These are phyloP conservation scores for Gnatocerus cornutus DNA, from an alignment of 2,888 invertebrate genomes.

Conservation along the genomic window DNA sequence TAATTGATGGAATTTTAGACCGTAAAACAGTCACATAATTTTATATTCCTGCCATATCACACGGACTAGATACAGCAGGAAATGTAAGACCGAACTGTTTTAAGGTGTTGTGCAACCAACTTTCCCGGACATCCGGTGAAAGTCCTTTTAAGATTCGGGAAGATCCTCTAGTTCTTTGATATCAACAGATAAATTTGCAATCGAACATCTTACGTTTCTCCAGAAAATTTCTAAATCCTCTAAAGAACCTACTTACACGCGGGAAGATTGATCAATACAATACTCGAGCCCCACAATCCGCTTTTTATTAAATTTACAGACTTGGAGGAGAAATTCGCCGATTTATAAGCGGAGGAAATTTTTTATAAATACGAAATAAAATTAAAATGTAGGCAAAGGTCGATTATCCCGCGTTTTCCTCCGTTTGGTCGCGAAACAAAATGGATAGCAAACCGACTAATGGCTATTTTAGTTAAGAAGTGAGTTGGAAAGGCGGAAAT, in stretches of 20 bases:
- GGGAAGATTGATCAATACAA: conserved; percentile 18
- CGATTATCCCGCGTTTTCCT: conserved; percentile 5
- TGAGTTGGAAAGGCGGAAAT: background rate
- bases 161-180: too few species aligned
- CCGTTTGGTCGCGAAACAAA: background rate
- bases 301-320: conserved; percentile 18
- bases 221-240: conserved; percentile 17
- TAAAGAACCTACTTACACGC: conserved; percentile 8
- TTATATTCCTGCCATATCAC: conserved; percentile 20
- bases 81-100: too few species aligned
- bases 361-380: conserved; percentile 10
- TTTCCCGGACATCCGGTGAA: too few species aligned
- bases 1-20: conserved; percentile 34
- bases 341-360: conserved; percentile 1
- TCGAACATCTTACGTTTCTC: conserved; percentile 7
- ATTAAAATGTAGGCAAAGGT: conserved; percentile 6
- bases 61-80: too few species aligned
- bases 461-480: conserved; percentile 4
- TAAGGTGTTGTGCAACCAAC: too few species aligned
- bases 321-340: background rate
- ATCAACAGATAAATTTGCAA: conserved; percentile 11
- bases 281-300: conserved; percentile 18
- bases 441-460: background rate
- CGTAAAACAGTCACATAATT: conserved; percentile 21
- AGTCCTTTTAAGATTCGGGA: too few species aligned